Conservation (phyloP, 2,113 vertebrate genomes). For the Toxotes chatareus region DNA sequence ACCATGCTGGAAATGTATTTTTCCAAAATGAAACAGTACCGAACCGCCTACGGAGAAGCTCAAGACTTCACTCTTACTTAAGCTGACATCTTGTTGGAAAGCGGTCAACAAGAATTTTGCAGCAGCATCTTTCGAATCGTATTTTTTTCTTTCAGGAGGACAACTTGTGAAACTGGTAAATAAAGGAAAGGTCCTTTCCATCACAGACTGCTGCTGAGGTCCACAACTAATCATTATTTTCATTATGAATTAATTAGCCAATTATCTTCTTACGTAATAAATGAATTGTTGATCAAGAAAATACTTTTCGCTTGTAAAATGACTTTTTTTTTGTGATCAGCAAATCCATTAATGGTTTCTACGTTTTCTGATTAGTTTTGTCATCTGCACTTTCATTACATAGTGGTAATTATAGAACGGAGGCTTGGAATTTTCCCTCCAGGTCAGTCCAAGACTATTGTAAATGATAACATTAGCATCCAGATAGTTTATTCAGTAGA, state of each 20-base stretch:
- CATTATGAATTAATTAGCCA: no score
- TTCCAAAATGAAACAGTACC: not conserved
- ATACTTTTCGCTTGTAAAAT: no score
- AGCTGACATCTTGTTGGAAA: not conserved
- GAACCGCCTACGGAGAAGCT: not conserved
- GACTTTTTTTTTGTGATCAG: no score
- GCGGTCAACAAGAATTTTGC: not conserved
- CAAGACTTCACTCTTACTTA: not conserved
- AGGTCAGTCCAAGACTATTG: no score
- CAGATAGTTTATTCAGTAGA: not conserved
- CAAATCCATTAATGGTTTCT: no score
- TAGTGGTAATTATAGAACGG: not conserved
- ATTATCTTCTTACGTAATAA: no score
- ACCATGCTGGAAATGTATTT: not conserved
- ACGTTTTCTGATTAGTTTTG: not conserved
- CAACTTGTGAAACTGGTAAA: not conserved
- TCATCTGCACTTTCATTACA: not conserved
- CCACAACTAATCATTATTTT: no score
- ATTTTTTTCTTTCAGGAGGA: no score
- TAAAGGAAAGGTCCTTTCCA: not conserved
- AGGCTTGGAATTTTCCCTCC: not conserved
- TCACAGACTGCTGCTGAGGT: not conserved
- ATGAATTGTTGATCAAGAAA: no score
- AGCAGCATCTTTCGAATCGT: no score
- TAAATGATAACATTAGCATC: not conserved